Base-by-base conservation (phyloP, 2,113 vertebrate genomes). In the Poeciliopsis retropinna region DNA sequence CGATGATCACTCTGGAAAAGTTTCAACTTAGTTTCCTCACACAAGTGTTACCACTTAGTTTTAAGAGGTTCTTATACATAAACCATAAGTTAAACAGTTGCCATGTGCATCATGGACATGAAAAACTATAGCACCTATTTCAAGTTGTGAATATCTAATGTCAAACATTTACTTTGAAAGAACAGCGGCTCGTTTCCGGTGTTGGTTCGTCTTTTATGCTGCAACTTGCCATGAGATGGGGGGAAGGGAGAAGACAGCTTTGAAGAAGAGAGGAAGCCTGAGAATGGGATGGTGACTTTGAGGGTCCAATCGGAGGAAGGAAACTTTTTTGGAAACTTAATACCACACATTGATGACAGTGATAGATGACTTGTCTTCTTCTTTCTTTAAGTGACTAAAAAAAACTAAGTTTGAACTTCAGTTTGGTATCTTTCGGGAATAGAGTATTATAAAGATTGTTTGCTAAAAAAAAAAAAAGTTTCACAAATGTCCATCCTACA, bases 211-310 rank as follows among this genome's bases (percentile, higher is more conserved):
- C 0, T 10, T 0, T 5, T 1, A 30, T 73, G 47, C 76, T 65
- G 60, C 19, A 2, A 29, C 51, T 64, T 11, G 1, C 14, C 7
- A 15, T 1, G n/a, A 60, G 69, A 34, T 27, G 29, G 76, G 79
- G 76, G 79, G 85, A 57, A 57, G 84, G 84, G 71, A 69, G 70
- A 10, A 13, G 51, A 19, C 14, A 60, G 77, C 39, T 81, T 72
- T 75, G 39, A 27, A 34, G 62, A 44, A 75, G 81, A 69, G 5
- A 73, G 75, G 83, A 77, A 73, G 64, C n/a, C 39, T 31, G 32
- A 22, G 75, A 67, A 83, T 22, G 3, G 34, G 51, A 69, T 39
- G 34, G 44, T 37, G 30, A 17, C 22, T n/a, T 6, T 1, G 1
- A 22, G 69, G 29, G 15, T 22, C 4, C 39, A 41, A 27, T n/a